Evolutionary conservation across 2,797 vertebrate genomes (phyloP).

Genomic region (Myripristis jacobus): DNA sequence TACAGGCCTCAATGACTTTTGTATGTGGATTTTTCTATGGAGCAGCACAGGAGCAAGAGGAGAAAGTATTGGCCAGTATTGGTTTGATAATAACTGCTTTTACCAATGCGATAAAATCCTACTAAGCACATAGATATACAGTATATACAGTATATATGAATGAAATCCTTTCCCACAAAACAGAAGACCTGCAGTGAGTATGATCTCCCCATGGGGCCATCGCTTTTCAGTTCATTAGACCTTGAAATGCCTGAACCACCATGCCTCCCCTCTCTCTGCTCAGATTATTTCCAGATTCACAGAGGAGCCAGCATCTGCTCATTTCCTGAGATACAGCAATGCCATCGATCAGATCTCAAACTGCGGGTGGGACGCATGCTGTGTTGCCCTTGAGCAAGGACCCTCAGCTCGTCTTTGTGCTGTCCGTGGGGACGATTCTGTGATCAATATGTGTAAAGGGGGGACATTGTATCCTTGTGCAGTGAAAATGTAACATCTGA

Average conservation of each 20-base stretch:
- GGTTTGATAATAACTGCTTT: not conserved
- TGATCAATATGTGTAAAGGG: not conserved
- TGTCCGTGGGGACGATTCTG: not conserved
- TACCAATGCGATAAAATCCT: not conserved
- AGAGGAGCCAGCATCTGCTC: slow-evolving; percentile 13
- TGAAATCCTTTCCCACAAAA: not conserved
- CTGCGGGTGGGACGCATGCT: slow-evolving; percentile 14
- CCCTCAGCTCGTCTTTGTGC: not conserved
- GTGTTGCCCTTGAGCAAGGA: slow-evolving; percentile 38
- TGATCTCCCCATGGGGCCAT: not conserved
- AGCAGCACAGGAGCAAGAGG: too few species aligned
- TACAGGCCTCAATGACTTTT: too few species aligned
- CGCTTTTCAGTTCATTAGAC: slow-evolving; percentile 9
- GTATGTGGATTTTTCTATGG: too few species aligned
- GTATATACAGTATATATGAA: not conserved
- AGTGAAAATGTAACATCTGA: not conserved
- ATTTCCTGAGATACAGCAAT: slow-evolving; percentile 31
- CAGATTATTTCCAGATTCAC: slow-evolving; percentile 24
- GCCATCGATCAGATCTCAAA: slow-evolving; percentile 25
- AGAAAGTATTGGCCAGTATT: too few species aligned
- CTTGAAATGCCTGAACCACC: slow-evolving; percentile 18
- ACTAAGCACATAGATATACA: not conserved
- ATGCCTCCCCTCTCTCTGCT: not conserved
- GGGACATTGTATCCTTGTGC: not conserved
- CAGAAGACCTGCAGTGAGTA: not conserved